Conservation (phyloP, 2,113 vertebrate species). For the Scytalopus superciliaris region DNA sequence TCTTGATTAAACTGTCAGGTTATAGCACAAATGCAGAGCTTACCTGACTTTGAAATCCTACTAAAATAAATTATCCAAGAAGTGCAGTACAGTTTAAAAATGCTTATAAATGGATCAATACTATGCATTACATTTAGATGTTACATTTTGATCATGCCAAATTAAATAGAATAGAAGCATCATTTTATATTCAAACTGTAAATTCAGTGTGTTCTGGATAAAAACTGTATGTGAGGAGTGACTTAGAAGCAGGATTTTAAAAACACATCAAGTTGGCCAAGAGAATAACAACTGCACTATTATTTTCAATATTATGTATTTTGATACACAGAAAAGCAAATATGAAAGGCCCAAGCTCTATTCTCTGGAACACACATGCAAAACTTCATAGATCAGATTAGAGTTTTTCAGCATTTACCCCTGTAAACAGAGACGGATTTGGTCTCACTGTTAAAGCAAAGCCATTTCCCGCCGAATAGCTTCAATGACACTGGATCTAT, state of each 20-base stretch:
- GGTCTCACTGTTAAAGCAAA: accelerated
- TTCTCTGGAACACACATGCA: not conserved
- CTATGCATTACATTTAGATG: not conserved
- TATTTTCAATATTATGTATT: not conserved
- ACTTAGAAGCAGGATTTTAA: not conserved
- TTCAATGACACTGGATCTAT: not conserved
- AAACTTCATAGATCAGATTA: not conserved
- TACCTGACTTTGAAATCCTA: conserved; percentile 33
- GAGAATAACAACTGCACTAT: not conserved
- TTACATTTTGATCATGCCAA: not conserved
- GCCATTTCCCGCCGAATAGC: not conserved
- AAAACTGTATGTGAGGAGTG: not conserved
- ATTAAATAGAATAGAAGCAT: not conserved
- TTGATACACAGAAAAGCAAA: not conserved
- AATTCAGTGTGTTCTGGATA: not conserved
- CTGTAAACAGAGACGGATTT: not conserved
- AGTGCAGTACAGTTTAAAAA: not conserved
- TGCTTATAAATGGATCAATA: not conserved
- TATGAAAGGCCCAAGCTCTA: not conserved
- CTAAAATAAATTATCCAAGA: conserved; percentile 26
- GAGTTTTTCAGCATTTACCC: not conserved
- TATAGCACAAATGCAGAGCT: not conserved
- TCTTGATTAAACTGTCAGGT: conserved; percentile 65
- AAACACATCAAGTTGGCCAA: not conserved
- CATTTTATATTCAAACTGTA: not conserved